Evolutionary conservation across 2,888 invertebrate genomes (phyloP).

Genomic region (Rapana venosa): DNA sequence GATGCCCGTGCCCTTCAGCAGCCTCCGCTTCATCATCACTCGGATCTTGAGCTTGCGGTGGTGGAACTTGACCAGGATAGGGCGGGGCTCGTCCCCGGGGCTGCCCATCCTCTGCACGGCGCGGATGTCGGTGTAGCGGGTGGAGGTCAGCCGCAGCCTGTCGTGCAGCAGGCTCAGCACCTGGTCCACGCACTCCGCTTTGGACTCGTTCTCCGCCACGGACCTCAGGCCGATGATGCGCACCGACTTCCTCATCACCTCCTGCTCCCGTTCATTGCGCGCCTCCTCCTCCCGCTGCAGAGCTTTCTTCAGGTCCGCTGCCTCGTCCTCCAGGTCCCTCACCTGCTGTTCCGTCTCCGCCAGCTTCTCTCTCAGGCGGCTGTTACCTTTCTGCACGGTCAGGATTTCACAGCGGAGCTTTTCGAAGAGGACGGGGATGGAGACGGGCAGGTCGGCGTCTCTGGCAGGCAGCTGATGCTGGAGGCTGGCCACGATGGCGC

Average conservation of each 20-base stretch:
- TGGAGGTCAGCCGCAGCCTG: not conserved
- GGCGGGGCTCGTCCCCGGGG: not conserved
- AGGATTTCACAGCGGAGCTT: not conserved
- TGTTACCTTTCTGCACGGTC: not conserved
- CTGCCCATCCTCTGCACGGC: not conserved
- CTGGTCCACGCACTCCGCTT: not conserved
- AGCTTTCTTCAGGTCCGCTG: not conserved
- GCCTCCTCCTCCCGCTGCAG: not conserved
- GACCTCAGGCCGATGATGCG: not conserved
- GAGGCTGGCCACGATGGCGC: not conserved
- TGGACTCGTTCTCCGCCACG: not conserved
- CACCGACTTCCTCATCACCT: not conserved
- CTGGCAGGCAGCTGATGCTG: not conserved
- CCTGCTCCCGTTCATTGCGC: not conserved
- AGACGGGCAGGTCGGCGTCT: not conserved
- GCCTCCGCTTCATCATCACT: not conserved
- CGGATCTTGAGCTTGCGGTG: not conserved
- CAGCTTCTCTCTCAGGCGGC: not conserved
- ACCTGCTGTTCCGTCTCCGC: not conserved
- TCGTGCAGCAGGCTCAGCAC: not conserved
- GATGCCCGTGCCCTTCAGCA: conserved; percentile 10
- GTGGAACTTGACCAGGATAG: not conserved
- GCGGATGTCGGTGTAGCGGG: not conserved
- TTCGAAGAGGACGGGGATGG: not conserved
- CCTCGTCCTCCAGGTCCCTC: not conserved